These are phyloP conservation scores for Epizoanthus stellaris DNA, from an alignment of 92 coral and sea anemone species.

Conservation along the genomic window DNA sequence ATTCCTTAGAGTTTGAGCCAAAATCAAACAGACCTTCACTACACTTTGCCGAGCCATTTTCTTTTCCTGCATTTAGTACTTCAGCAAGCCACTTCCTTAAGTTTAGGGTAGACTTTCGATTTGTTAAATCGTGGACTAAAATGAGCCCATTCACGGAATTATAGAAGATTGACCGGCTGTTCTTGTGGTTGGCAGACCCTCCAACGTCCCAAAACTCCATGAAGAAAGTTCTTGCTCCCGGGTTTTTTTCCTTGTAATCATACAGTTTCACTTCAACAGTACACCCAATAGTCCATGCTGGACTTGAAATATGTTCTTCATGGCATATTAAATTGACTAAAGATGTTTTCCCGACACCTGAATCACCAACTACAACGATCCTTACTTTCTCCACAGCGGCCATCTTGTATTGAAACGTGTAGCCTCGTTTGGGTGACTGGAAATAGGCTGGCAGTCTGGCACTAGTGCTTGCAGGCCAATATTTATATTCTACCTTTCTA, in stretches of 20 bases:
- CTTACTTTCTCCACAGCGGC: conserved; percentile 95
- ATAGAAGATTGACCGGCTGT: conserved; percentile 92
- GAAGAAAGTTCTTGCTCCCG: conserved; percentile 87
- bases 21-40: conserved; percentile 79
- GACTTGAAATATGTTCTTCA: conserved; percentile 87
- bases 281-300: conserved; percentile 99
- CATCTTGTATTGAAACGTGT: conserved; percentile 71
- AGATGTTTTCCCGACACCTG: conserved; percentile 99
- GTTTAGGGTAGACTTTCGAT: conserved; percentile 91
- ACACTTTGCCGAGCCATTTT: conserved; percentile 48
- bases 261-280: conserved; percentile 93
- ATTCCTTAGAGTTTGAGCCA: conserved; percentile 64
- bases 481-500: too few relatives aligned
- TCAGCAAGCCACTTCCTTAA: conserved; percentile 94
- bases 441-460: too few relatives aligned
- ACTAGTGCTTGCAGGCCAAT: too few relatives aligned
- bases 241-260: conserved; percentile 87
- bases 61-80: conserved; percentile 87
- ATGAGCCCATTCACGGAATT: conserved; percentile 93
- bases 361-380: conserved; percentile 95
- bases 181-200: conserved; percentile 95
- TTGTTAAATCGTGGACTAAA: conserved; percentile 97
- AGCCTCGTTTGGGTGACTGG: neutral
- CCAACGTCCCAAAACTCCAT: conserved; percentile 98
- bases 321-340: conserved; percentile 91